These are phyloP conservation scores for Lagorchestes hirsutus DNA, from an alignment of 2,797 vertebrate species.

Conservation along the genomic window DNA sequence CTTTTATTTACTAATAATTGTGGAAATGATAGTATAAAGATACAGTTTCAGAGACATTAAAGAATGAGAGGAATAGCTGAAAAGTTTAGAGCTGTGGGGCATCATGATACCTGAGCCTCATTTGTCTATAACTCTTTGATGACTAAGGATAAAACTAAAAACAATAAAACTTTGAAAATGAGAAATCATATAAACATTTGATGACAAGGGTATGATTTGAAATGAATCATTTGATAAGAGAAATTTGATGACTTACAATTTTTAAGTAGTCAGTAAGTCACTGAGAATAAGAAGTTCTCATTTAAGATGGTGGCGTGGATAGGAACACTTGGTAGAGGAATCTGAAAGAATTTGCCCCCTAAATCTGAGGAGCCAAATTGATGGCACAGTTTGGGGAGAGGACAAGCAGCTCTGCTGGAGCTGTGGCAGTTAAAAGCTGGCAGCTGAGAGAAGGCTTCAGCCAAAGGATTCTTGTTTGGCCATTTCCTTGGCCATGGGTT, in stretches of 20 bases:
- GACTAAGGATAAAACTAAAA: neutral
- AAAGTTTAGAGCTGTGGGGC: neutral
- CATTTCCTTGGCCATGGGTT: neutral
- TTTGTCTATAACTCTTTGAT: neutral
- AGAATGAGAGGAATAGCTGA: neutral
- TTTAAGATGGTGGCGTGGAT: neutral
- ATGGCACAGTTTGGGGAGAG: neutral
- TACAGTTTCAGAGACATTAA: neutral
- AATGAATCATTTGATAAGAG: neutral
- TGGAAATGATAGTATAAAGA: neutral
- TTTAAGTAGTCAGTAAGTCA: neutral
- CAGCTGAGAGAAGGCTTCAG: neutral
- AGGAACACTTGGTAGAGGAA: neutral
- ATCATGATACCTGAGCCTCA: neutral
- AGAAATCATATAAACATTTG: neutral
- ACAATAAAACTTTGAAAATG: neutral
- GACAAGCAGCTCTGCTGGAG: neutral
- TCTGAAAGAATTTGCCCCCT: neutral
- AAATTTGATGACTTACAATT: neutral
- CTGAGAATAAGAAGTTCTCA: neutral
- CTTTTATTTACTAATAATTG: neutral
- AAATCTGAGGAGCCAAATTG: neutral
- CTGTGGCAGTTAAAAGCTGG: neutral
- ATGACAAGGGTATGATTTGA: neutral
- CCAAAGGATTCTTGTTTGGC: neutral